phyloP scores from a whole-genome alignment of 2,113 vertebrate genomes.

The Fulmarus glacialis region DNA sequence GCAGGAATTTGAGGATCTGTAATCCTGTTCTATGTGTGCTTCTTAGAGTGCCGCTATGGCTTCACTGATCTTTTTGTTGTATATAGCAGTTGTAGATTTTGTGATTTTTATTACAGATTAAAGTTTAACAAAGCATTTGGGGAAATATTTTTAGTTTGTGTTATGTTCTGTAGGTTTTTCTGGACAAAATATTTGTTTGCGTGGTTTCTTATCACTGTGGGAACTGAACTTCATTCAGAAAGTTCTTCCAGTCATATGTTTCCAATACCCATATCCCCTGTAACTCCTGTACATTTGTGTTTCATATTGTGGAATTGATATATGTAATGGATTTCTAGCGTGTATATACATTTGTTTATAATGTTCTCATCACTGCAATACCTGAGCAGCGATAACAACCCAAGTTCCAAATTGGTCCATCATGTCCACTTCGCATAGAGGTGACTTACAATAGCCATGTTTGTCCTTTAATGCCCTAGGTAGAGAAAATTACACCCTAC shows the following conservation, averaged over 20 bases:
- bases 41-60: not conserved
- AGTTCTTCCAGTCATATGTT: not conserved
- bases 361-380: not conserved
- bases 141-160: not conserved
- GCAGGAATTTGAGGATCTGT: not conserved
- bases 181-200: not conserved
- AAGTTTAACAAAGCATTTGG: not conserved
- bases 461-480: not conserved
- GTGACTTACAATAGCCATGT: not conserved
- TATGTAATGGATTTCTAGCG: not conserved
- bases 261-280: not conserved
- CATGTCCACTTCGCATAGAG: rapidly evolving
- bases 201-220: not conserved
- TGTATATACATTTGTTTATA: not conserved
- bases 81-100: not conserved
- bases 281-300: slow-evolving; percentile 54
- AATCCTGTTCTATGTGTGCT: not conserved
- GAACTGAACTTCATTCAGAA: not conserved
- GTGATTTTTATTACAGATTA: not conserved
- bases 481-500: not conserved
- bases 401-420: not conserved
- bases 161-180: not conserved
- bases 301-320: slow-evolving; percentile 50
- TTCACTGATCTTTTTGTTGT: not conserved
- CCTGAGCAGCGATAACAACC: not conserved